Evolutionary conservation across 2,797 vertebrate species (phyloP).

Genomic region (Tarsius wallacei): DNA sequence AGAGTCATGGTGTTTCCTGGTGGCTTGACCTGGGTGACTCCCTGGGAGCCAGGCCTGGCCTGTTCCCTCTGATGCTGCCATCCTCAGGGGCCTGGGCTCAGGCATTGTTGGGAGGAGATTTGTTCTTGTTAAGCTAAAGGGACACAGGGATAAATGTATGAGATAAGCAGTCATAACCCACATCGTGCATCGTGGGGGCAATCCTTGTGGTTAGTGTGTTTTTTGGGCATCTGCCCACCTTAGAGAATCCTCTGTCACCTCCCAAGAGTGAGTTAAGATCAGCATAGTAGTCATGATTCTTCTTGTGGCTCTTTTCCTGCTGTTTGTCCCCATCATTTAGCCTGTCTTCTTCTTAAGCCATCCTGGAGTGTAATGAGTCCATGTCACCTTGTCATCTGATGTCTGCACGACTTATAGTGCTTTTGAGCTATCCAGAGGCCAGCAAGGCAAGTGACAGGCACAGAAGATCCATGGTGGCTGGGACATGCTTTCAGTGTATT

Average conservation of each 20-base stretch:
- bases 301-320: neutral
- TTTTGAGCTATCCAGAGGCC: conserved; percentile 60
- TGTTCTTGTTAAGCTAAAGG: neutral
- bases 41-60: neutral
- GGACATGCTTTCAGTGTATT: neutral
- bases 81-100: neutral
- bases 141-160: neutral
- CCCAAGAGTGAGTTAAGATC: neutral
- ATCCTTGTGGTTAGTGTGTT: neutral
- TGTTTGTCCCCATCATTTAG: neutral
- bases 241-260: neutral
- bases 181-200: accelerated
- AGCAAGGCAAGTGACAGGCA: neutral
- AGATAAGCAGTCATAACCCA: too few relatives aligned
- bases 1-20: neutral
- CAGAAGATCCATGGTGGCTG: conserved; percentile 34
- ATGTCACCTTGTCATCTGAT: conserved; percentile 42
- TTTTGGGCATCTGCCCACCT: neutral
- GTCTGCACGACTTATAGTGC: neutral
- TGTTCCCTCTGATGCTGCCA: neutral
- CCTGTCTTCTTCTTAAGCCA: neutral
- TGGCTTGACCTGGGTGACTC: neutral
- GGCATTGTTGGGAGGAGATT: neutral
- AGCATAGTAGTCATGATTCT: neutral
- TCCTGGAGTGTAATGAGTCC: conserved; percentile 15